Conservation (phyloP, 2,888 invertebrate species). For the Sinotaia quadrata region DNA sequence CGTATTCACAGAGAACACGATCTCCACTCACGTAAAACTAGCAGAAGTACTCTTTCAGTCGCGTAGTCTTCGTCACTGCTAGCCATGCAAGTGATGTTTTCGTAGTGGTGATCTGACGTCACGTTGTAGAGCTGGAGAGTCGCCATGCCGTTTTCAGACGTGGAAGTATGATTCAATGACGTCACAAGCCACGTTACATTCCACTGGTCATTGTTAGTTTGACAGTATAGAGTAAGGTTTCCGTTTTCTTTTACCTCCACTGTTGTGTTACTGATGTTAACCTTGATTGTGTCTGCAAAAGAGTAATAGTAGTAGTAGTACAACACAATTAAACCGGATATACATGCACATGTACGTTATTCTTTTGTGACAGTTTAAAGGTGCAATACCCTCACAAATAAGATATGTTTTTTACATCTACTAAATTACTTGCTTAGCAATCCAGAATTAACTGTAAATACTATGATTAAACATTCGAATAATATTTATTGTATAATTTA, state of each 20-base stretch:
- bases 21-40: neutral
- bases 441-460: no score
- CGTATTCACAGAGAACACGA: neutral
- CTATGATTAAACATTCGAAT: no score
- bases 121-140: constrained; percentile 6
- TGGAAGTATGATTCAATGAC: neutral
- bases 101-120: constrained; percentile 7
- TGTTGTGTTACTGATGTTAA: neutral
- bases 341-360: no score
- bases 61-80: neutral
- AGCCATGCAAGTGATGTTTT: neutral
- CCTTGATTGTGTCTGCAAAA: neutral
- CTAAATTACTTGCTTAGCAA: no score
- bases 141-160: neutral
- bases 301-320: no score
- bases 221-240: constrained; percentile 10
- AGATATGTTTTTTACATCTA: no score
- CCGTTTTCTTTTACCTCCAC: neutral
- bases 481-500: no score
- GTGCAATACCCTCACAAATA: no score
- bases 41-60: neutral
- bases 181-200: constrained; percentile 6
- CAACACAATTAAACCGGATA: no score
- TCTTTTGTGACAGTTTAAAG: no score
- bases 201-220: neutral